Percentiles rank a stretch among this genome's conserved stretches.
Conservation (phyloP, 2,113 vertebrate genomes). For the Cryptoleucopteryx plumbea region DNA sequence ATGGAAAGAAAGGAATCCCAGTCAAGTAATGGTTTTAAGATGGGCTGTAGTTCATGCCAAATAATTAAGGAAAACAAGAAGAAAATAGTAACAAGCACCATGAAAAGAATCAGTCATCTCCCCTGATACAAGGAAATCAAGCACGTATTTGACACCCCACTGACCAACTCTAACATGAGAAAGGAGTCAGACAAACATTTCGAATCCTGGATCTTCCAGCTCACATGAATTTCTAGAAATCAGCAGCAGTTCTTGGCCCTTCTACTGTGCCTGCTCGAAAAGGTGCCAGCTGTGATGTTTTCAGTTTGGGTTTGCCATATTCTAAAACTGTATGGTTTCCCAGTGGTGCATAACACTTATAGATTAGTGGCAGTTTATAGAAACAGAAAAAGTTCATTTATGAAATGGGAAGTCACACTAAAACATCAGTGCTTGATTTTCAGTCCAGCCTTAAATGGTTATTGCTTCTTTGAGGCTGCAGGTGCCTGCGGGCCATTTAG, state of each 20-base stretch:
- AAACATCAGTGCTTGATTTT: neutral
- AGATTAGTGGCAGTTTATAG: neutral
- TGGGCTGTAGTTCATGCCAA: slow-evolving; percentile 15
- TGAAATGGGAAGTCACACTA: neutral
- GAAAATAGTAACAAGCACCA: slow-evolving; percentile 25
- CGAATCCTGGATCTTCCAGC: neutral
- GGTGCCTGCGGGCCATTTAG: neutral
- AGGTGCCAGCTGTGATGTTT: neutral
- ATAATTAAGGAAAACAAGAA: slow-evolving; percentile 31
- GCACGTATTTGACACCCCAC: neutral
- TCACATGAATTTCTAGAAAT: neutral
- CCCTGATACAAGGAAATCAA: neutral
- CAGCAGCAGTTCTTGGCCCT: neutral
- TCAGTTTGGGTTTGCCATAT: neutral
- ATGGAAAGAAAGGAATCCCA: slow-evolving; percentile 44
- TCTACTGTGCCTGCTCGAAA: neutral
- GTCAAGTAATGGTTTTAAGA: slow-evolving; percentile 53
- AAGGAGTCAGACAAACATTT: neutral
- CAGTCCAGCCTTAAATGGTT: neutral
- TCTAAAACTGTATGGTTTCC: neutral
- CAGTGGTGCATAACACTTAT: neutral
- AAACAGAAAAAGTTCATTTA: neutral
- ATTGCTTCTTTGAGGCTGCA: neutral
- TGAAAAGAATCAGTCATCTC: neutral
- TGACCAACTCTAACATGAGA: neutral